Evolutionary conservation across 2,797 vertebrate genomes (phyloP), one percentile per base, ranked within the genome.

Genomic region (Neostethus bicornis): DNA sequence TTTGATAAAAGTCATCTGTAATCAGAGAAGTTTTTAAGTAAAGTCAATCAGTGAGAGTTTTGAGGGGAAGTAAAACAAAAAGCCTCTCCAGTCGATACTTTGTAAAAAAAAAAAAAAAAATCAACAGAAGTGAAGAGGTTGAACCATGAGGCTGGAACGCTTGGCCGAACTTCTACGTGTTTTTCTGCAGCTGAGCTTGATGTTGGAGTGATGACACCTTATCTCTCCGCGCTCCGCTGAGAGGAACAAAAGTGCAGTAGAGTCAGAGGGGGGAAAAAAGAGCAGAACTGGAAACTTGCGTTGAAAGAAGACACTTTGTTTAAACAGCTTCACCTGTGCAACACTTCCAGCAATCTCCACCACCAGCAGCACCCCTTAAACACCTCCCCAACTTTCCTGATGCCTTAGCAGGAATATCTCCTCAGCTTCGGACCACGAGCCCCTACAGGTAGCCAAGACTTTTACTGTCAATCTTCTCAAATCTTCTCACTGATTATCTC

Each of bases 231-330:
- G 66, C 63, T 60, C 49, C 32, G 49, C 49, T 7, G 60, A 59
- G 55, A 63, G 29, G 70, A 81, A 85, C 79, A 75, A 74, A 85
- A 73, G 79, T 73, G 48, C 56, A 37, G 65, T 67, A 54, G 55
- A 75, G 66, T 29, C 38, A 25, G 44, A 61, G 63, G n/a, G 26
- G 51, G 24, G 17, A 25, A 37, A 29, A 51, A 49, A 66, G 61
- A 64, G 75, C 48, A 63, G 66, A 76, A 44, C 24, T 82, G 70
- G 78, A 75, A 81, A 64, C 61, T 60, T 32, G 70, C 70, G 84
- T 53, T 87, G 83, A 89, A 83, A 89, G 84, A 87, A 78, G 75
- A 83, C 80, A 87, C 83, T 88, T 84, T 85, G 83, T 87, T 85
- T 86, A 64, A 87, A 88, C 83, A 88, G 78, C 78, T 79, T 75